Evolutionary conservation across 1,140 invertebrate species (phyloP), one percentile per base, ranked within the genome.

Genomic region (Thaumatotibia leucotreta): DNA sequence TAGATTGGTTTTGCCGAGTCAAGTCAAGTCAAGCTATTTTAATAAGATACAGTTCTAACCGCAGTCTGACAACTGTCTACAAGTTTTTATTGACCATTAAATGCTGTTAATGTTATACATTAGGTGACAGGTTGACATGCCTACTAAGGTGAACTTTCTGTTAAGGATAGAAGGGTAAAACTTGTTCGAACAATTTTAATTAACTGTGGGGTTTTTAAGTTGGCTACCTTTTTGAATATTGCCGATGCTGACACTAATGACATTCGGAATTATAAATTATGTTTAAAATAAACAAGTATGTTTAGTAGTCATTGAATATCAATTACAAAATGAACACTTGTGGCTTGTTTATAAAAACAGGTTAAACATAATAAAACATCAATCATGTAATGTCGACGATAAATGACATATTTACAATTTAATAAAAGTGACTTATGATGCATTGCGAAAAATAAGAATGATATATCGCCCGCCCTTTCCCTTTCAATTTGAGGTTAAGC

Each of bases 141-240:
- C 52, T 58, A 58, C 29, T 58, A 58, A 58, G 52, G 52, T 58
- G 52, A 58, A 58, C 52, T 58, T 58, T 58, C 52, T 58, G 52
- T 58, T 27, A 27, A 31, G 52, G 52, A 8, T 27, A 31, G 14
- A 58, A 24, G 27, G 24, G 23, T 27, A 6, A 58, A 58, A 58
- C 52, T 58, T 29, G 52, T 58, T 58, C 8, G 24, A n/a, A 1
- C 24, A 14, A 58, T 58, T 58, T 58, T 58, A 58, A 58, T 58
- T 24, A 58, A 24, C 52, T 50, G n/a, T n/a, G 23, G 8, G 52
- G 23, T 5, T 45, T 45, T 45, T 20, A 4, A 27, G 27, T 27
- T 9, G n/a, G n/a, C 27, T 24, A 17, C n/a, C 49, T 11, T 27
- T 58, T 58, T 31, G 24, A 58, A 29, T 58, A 58, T 58, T 8